These are phyloP conservation scores for Todus mexicanus DNA, from an alignment of 2,797 vertebrate genomes.

Conservation along the genomic window DNA sequence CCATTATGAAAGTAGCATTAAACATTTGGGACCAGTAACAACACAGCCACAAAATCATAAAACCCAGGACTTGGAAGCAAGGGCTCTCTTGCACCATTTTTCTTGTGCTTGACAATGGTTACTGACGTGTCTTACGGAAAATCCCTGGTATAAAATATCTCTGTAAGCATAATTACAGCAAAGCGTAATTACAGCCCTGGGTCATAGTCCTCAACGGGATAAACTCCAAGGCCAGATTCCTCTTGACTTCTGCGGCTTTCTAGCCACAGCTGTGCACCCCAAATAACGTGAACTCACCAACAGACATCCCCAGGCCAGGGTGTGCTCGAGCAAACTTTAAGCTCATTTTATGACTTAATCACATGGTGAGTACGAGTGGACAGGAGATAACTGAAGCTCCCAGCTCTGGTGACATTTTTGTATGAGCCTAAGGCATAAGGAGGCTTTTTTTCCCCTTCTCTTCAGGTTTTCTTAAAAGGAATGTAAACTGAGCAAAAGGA, in stretches of 20 bases:
- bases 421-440: background rate
- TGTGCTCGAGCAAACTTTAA: background rate
- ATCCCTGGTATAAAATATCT: background rate
- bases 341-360: background rate
- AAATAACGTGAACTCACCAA: background rate
- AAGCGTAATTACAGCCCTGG: background rate
- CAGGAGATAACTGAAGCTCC: background rate
- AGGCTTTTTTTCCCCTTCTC: background rate
- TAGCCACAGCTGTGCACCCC: background rate
- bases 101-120: background rate
- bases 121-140: accelerated
- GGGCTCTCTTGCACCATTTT: accelerated
- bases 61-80: background rate
- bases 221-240: background rate
- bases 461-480: background rate
- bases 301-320: background rate
- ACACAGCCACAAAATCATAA: background rate
- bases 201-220: background rate
- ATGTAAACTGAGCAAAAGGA: background rate
- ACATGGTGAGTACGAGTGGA: accelerated
- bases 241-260: background rate
- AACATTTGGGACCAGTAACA: background rate
- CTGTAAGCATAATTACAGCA: background rate
- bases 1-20: background rate
- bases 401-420: background rate